Conservation (phyloP, 2,113 vertebrate genomes). For the Scytalopus superciliaris region DNA sequence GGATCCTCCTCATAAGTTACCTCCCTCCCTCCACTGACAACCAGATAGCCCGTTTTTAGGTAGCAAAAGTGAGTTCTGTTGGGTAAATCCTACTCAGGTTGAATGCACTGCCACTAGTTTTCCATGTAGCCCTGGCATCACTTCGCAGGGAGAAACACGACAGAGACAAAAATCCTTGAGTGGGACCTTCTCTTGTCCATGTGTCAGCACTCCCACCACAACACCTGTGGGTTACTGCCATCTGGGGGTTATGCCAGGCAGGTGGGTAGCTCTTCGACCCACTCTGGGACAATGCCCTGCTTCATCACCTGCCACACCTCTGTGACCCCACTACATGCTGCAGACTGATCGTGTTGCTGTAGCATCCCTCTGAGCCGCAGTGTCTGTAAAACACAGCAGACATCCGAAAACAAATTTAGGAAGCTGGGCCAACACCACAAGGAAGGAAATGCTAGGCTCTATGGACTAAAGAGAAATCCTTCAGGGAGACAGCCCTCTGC, state of each 20-base stretch:
- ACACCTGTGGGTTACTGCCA: not conserved
- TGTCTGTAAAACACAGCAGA: not conserved
- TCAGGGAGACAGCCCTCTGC: constrained; percentile 5
- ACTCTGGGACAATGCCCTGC: not conserved
- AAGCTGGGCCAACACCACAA: not conserved
- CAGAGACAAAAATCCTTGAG: not conserved
- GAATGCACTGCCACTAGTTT: not conserved
- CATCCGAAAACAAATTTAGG: not conserved
- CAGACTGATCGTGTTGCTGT: not conserved
- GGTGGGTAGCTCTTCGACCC: not conserved
- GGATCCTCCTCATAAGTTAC: not conserved
- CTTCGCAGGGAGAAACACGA: not conserved
- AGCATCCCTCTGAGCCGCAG: not conserved
- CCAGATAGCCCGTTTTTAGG: not conserved
- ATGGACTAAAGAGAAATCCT: not conserved
- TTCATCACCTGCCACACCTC: not conserved
- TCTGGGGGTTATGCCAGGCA: not conserved
- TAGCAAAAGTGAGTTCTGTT: not conserved
- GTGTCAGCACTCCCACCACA: not conserved
- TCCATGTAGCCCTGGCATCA: not conserved
- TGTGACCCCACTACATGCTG: not conserved
- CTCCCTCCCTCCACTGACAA: not conserved
- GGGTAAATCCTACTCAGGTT: not conserved
- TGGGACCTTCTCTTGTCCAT: not conserved
- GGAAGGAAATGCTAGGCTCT: not conserved